phyloP scores from a whole-genome alignment of 2,797 vertebrate genomes.

The Neosilurus hyrtlii region DNA sequence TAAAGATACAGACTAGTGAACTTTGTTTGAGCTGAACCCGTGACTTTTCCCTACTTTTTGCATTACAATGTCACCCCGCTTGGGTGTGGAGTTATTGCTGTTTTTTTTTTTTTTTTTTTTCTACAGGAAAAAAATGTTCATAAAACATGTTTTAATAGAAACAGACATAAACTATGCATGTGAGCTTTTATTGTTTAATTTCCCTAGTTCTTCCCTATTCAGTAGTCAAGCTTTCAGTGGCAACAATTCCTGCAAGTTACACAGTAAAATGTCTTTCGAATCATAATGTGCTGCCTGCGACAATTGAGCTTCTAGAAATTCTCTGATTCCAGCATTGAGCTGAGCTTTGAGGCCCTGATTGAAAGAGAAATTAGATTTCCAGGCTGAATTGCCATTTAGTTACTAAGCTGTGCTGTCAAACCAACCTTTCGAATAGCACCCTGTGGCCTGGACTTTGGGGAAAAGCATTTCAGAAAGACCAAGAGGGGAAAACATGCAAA shows the following conservation, averaged over 20 bases:
- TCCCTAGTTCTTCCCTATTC: background rate
- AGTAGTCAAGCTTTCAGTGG: constrained; percentile 2
- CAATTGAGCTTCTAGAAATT: background rate
- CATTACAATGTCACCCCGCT: too few relatives aligned
- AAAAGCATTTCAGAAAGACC: constrained; percentile 16
- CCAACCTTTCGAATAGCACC: constrained; percentile 13
- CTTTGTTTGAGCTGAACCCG: too few relatives aligned
- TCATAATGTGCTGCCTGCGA: background rate
- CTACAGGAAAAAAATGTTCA: too few relatives aligned
- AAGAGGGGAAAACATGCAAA: constrained; percentile 8
- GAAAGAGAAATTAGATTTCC: constrained; percentile 13
- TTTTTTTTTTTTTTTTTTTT: too few relatives aligned
- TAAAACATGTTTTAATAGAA: too few relatives aligned
- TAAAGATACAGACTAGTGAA: too few relatives aligned
- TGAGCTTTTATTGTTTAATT: too few relatives aligned
- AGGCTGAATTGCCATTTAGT: constrained; percentile 3
- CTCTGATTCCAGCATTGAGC: background rate
- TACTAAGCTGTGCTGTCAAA: constrained; percentile 8
- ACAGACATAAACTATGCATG: too few relatives aligned
- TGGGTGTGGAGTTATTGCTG: too few relatives aligned
- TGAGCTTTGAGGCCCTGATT: constrained; percentile 21
- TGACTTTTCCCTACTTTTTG: too few relatives aligned
- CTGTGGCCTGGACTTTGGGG: background rate
- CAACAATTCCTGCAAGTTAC: background rate
- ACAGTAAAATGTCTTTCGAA: background rate